A percentile compares a stretch with the other conserved stretches of the same genome.
These are phyloP conservation scores for Phytoseiulus persimilis DNA, from an alignment of 2,888 invertebrate species.

Conservation along the genomic window DNA sequence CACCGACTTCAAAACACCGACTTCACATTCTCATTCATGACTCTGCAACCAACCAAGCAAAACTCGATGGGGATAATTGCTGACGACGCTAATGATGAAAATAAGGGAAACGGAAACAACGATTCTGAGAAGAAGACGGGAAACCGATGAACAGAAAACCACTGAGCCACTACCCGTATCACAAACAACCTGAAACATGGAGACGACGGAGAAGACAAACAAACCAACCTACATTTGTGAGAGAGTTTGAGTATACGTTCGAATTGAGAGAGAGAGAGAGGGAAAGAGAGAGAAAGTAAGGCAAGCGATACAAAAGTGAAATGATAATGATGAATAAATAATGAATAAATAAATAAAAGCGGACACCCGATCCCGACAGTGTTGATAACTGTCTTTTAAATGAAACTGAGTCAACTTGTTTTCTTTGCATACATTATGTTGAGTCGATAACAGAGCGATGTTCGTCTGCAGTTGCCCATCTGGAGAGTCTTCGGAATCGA, in stretches of 20 bases:
- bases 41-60: neutral
- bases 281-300: neutral
- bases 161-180: neutral
- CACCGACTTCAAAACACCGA: neutral
- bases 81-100: neutral
- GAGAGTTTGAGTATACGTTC: slow-evolving; percentile 5
- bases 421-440: neutral
- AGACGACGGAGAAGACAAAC: neutral
- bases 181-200: neutral
- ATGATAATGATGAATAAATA: neutral
- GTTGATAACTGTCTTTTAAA: slow-evolving; percentile 37
- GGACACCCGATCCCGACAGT: neutral
- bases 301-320: slow-evolving; percentile 9
- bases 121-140: neutral
- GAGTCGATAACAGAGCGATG: no score
- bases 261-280: neutral
- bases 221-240: neutral
- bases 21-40: neutral
- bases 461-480: no score
- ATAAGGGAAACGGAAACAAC: neutral
- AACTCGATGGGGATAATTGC: neutral
- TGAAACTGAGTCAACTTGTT: neutral
- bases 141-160: neutral
- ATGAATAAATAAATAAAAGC: slow-evolving; percentile 7
- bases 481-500: no score